Base-by-base conservation (phyloP, 1,140 invertebrate genomes). In the Zaprionus camerounensis region DNA sequence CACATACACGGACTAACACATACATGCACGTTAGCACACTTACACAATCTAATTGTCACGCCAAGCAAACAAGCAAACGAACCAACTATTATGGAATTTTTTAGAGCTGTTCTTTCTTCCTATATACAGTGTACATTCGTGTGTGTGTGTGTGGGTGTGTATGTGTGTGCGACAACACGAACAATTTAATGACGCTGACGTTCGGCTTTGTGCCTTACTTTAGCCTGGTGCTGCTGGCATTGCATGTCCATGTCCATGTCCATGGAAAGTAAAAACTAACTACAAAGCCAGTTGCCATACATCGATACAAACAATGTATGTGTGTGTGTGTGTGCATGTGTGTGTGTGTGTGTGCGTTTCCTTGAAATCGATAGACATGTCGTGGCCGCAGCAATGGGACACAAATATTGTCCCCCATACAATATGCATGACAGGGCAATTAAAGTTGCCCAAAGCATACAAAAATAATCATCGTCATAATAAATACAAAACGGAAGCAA, bases 51-150 rank as follows among this genome's bases (percentile, higher is more conserved):
- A 87, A 87, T 87, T 88, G 84, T 87, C 84, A 88, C 84, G 84
- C 81, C 85, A 87, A 84, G 84, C 74, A 76, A 76, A 76, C 69
- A 76, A 76, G 68, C 70, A 73, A 73, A 64, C 41, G 72, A 77
- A 71, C 74, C 75, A 87, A 88, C 84, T 87, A 84, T 87, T 87
- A 87, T 84, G 84, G 84, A 88, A 88, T 87, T 87, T 88, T 85
- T 85, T 70, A 62, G 62, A 61, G 69, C 62, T 57, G 65, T 71
- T 61, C 74, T 79, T 41, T 69, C 63, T 31, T 59, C 17, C 28
- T 38, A 58, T 68, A 66, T 68, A 65, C 22, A 46, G 5, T 20
- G 12, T 28, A 63, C n/a, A 46, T 53, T 53, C 55, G 49, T 61
- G 5, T 62, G 24, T 36, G 3, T 58, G 20, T 57, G n/a, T 51